These are phyloP conservation scores for Drosophila tani DNA, from an alignment of 1,140 invertebrate genomes.

Conservation along the genomic window DNA sequence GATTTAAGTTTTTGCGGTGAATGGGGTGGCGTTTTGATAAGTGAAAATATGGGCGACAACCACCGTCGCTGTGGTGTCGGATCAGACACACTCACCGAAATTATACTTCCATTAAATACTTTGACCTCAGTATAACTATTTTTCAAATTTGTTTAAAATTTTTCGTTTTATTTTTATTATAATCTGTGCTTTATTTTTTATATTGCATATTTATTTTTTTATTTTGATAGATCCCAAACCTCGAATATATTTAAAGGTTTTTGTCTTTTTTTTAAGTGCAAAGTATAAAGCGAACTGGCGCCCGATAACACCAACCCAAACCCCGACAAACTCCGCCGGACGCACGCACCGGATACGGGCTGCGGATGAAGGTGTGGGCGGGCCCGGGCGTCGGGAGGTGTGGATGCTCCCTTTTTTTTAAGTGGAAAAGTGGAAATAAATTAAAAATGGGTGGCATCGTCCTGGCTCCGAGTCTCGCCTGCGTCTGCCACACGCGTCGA, in stretches of 20 bases:
- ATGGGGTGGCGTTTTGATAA: slow-evolving; percentile 58
- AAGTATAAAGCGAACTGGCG: slow-evolving; percentile 12
- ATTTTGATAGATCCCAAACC: no score
- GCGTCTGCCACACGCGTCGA: slow-evolving; percentile 70
- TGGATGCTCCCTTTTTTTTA: slow-evolving; percentile 56
- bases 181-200: no score
- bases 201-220: no score
- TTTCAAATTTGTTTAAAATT: no score
- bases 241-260: background rate
- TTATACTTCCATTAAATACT: background rate
- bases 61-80: slow-evolving; percentile 18
- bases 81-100: slow-evolving; percentile 25
- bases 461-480: slow-evolving; percentile 37
- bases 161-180: background rate
- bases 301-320: slow-evolving; percentile 63
- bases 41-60: slow-evolving; percentile 70
- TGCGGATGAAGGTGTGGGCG: slow-evolving; percentile 58
- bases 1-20: slow-evolving; percentile 76
- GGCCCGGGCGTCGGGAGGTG: slow-evolving; percentile 1
- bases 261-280: slow-evolving; percentile 18
- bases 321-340: slow-evolving; percentile 67
- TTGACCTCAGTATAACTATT: background rate
- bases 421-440: slow-evolving; percentile 78
- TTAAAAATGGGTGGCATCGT: slow-evolving; percentile 80
- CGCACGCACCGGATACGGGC: slow-evolving; percentile 77